Evolutionary conservation across 2,797 vertebrate species (phyloP), one percentile per base, ranked within the genome.

Genomic region (Coracias cyanogaster): DNA sequence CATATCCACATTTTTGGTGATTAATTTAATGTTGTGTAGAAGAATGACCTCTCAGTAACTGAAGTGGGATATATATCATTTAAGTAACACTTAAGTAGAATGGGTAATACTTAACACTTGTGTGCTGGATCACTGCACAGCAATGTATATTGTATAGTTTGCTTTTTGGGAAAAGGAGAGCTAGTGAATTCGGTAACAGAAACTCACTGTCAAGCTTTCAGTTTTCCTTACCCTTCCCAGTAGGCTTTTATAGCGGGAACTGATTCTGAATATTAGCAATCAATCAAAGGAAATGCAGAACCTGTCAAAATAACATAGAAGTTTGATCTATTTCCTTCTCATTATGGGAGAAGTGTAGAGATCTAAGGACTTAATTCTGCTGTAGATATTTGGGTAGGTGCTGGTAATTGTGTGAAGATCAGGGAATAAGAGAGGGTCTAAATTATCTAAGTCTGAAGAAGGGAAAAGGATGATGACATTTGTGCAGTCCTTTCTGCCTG

Each of bases 41-140:
- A 66, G 46, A 90, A 65, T 87, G 57, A 61, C 82, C 41, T 90
- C 62, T 85, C 29, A 25, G 43, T 81, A 71, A 81, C 28, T 74
- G 72, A 94, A 87, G 52, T 45, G 72, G n/a, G 79, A 81, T 43
- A 57, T 65, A 18, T 0, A 86, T 86, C 20, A 73, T 89, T 93
- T 67, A 87, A 89, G 33, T 78, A 94, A 76, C 4, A 3, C 82
- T 85, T 85, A 80, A 55, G 52, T 35, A 71, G 51, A 80, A 82
- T 48, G 35, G 41, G 12, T 60, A 58, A 52, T 65, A 54, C 29
- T 89, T 86, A 71, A 64, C 35, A 31, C 55, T 84, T 80, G 31
- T 86, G 69, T 93, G 41, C 72, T 85, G 85, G 90, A 58, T 93
- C 90, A 74, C 65, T 96, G 87, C 49, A 67, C 82, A 94, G 85